phyloP scores from a whole-genome alignment of 2,888 invertebrate species.

The Pseudanteris insignis region DNA sequence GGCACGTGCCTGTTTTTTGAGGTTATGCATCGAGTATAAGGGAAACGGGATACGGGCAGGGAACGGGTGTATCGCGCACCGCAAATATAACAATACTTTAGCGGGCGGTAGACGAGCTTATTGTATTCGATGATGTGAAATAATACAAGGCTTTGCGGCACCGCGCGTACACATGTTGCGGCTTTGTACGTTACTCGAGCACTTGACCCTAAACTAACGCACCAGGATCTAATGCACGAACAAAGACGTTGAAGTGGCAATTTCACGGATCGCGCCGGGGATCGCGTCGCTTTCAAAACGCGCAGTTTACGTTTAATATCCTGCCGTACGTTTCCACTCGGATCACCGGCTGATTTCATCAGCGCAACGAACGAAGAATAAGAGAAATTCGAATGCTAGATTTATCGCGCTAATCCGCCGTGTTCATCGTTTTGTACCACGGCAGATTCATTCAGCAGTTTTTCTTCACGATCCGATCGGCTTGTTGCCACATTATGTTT shows the following conservation, averaged over 20 bases:
- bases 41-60: too few relatives aligned
- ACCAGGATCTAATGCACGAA: constrained; percentile 27
- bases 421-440: not conserved
- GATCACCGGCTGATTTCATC: constrained; percentile 9
- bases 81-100: too few relatives aligned
- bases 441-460: too few relatives aligned
- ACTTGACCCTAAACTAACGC: constrained; percentile 38
- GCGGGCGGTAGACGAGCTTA: too few relatives aligned
- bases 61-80: too few relatives aligned
- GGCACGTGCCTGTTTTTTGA: too few relatives aligned
- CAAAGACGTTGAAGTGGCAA: constrained; percentile 32
- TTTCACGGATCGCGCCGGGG: constrained; percentile 17
- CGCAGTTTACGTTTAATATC: constrained; percentile 13
- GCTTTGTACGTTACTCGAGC: constrained; percentile 9
- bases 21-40: too few relatives aligned
- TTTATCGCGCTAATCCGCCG: not conserved
- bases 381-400: constrained; percentile 2
- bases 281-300: constrained; percentile 9
- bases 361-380: not conserved
- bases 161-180: constrained; percentile 20
- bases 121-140: constrained; percentile 31
- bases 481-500: too few relatives aligned
- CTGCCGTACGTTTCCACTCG: constrained; percentile 8
- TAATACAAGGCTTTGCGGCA: constrained; percentile 15
- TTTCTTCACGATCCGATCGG: too few relatives aligned